Conservation (phyloP, 2,888 invertebrate species). For the Napeogenes inachia region DNA sequence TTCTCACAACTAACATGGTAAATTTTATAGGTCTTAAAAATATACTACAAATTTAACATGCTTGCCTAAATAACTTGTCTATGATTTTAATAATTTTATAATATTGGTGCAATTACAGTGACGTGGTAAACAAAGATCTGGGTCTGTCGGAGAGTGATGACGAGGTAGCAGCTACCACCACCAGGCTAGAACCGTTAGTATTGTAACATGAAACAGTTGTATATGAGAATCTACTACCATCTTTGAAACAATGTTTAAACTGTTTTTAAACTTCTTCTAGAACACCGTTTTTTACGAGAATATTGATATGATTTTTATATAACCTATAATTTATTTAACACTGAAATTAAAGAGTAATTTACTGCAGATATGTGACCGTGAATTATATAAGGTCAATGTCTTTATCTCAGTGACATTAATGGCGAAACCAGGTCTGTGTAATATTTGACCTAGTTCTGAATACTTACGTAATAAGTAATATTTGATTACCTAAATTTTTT, state of each 20-base stretch:
- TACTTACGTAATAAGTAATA: not conserved
- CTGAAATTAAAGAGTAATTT: not conserved
- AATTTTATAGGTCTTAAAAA: too few relatives aligned
- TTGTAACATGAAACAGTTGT: not conserved
- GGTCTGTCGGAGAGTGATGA: slow-evolving; percentile 89
- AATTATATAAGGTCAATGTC: not conserved
- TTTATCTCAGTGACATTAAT: slow-evolving; percentile 5
- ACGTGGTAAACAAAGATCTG: slow-evolving; percentile 79
- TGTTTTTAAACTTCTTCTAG: too few relatives aligned
- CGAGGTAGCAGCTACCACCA: slow-evolving; percentile 71
- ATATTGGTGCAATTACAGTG: slow-evolving; percentile 45
- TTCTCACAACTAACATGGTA: too few relatives aligned
- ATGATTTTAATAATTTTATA: not conserved
- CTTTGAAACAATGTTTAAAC: not conserved
- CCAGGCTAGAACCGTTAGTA: slow-evolving; percentile 67
- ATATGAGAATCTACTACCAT: not conserved
- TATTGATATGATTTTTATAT: not conserved
- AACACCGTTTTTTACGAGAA: not conserved
- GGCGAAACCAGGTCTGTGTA: not conserved
- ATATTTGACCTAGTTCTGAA: not conserved
- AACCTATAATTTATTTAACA: slow-evolving; percentile 3
- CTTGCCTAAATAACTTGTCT: too few relatives aligned
- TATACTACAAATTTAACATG: too few relatives aligned
- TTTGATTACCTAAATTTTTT: too few relatives aligned
- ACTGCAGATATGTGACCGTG: slow-evolving; percentile 2